Evolutionary conservation across 2,888 invertebrate genomes (phyloP).

Genomic region (Bembecia ichneumoniformis): DNA sequence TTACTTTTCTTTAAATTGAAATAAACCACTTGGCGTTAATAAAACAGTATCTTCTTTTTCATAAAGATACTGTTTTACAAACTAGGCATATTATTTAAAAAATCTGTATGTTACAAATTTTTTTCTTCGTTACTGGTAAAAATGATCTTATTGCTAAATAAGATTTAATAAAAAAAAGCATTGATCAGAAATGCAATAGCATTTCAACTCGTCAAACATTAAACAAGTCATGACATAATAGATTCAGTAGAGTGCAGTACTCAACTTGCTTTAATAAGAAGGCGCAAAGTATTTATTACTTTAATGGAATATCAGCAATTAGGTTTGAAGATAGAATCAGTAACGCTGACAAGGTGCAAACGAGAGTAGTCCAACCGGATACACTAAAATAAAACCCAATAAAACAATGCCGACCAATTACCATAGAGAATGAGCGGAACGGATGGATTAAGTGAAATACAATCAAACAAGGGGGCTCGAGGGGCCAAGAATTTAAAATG

Average conservation of each 20-base stretch:
- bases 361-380: constrained; percentile 64
- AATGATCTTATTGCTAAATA: too few species aligned
- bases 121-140: too few species aligned
- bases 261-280: constrained; percentile 55
- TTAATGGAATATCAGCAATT: constrained; percentile 71
- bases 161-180: too few species aligned
- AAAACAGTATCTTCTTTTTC: too few species aligned
- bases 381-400: constrained; percentile 35
- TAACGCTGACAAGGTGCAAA: constrained; percentile 71
- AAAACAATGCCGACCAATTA: constrained; percentile 67
- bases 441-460: constrained; percentile 64
- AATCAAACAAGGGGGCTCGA: constrained; percentile 53
- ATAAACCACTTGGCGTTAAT: too few species aligned
- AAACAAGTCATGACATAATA: constrained; percentile 57
- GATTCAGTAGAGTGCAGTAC: constrained; percentile 58
- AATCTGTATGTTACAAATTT: too few species aligned
- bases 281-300: constrained; percentile 62
- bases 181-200: too few species aligned
- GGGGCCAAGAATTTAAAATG: constrained; percentile 43
- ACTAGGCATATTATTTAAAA: too few species aligned
- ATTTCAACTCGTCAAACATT: constrained; percentile 41
- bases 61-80: too few species aligned
- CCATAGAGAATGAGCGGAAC: constrained; percentile 66
- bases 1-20: too few species aligned
- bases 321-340: constrained; percentile 62